Evolutionary conservation across 1,140 invertebrate genomes (phyloP), one percentile per base, ranked within the genome.

Genomic region (Vanessa atalanta): DNA sequence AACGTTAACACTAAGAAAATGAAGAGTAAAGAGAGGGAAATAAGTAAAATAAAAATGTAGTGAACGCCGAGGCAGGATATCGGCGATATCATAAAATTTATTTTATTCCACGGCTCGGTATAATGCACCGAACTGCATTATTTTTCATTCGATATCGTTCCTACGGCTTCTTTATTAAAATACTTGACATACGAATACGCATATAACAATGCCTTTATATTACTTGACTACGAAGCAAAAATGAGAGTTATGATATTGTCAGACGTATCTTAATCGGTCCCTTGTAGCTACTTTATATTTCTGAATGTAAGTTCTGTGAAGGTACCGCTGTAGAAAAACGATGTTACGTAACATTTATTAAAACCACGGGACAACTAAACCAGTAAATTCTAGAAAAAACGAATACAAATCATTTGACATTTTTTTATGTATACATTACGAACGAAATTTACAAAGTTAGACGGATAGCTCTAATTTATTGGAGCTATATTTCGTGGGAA

Each of bases 81-180:
- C 55, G 74, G 48, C 55, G 74, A 76, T 72, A 76, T 72, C 55
- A 72, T 76, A 67, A 76, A 76, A 76, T 76, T 76, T 76, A 72
- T 76, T 71, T 76, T 76, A 76, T 76, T 76, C 57, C 37, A 67
- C 55, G 70, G 60, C 47, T 43, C 65, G 65, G 53, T 71, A 66
- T 68, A 76, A 76, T 72, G 69, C 70, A 68, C 11, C 23, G 23
- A 63, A 61, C 74, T 76, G 73, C 73, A 75, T 76, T 76, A 76
- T 76, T 76, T 68, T 69, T 71, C 73, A 68, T 68, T 48, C 70
- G 48, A 63, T 72, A 72, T 72, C 74, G 65, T 47, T 31, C 61
- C 61, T 37, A 70, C 16, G n/a, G 37, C 51, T 75, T 75, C 60
- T 70, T 55, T 74, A 74, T 74, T 74, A 74, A 74, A 67, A 74